Evolutionary conservation across 2,113 vertebrate species (phyloP).

Genomic region (Helogale parvula): DNA sequence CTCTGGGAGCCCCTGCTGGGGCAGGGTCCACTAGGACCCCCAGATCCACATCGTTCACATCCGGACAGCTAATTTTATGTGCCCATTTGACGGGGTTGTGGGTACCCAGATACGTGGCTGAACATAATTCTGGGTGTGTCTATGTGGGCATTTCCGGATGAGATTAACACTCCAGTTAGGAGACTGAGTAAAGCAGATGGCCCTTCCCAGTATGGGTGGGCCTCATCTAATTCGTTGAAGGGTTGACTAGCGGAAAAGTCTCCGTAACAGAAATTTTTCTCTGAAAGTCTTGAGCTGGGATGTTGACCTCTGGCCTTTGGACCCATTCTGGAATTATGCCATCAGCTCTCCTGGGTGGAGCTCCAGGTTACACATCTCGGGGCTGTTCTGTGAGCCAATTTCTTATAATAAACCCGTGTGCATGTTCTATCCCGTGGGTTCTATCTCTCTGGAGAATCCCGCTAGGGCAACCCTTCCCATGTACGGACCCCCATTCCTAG

Average conservation of each 20-base stretch:
- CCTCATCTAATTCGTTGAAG: neutral
- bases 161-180: neutral
- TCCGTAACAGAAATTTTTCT: neutral
- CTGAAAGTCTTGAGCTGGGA: neutral
- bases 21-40: neutral
- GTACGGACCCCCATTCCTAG: neutral
- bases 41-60: neutral
- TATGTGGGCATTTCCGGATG: neutral
- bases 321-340: neutral
- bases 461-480: rapidly evolving
- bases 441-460: neutral
- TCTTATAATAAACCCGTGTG: neutral
- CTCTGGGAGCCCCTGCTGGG: neutral
- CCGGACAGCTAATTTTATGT: neutral
- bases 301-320: neutral
- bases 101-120: neutral
- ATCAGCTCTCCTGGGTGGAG: neutral
- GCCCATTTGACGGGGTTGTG: neutral
- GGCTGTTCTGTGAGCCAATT: no score
- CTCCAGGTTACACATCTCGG: neutral
- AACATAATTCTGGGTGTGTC: neutral
- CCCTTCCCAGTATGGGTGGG: neutral
- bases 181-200: neutral
- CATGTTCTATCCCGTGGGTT: rapidly evolving
- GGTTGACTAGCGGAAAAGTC: neutral